Evolutionary conservation across 2,797 vertebrate species (phyloP), one percentile per base, ranked within the genome.

Genomic region (Pangasius krempfi): DNA sequence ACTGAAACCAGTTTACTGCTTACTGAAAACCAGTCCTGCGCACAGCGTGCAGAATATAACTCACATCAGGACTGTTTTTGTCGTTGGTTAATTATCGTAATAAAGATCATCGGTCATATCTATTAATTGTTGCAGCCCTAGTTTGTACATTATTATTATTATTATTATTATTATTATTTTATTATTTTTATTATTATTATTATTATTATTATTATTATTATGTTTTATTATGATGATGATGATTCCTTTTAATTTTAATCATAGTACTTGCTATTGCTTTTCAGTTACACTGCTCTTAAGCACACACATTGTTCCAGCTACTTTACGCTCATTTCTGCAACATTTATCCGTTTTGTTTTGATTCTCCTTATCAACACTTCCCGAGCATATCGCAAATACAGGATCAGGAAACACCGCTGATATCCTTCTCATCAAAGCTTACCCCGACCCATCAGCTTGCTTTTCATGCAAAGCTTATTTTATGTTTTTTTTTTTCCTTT

Each of bases 61-160:
- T 66, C 62, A 33, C 66, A 33, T 18, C 22, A 40, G 37, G 22
- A 37, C 16, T 72, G 33, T 5, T 73, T 73, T 73, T 73, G 4
- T 1, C 9, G n/a, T 16, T 37, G 33, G 33, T 20, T 37, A 20
- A 58, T 20, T 56, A 80, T 79, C 13, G 13, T 52, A 52, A 54
- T 80, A 56, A 56, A 79, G 50, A 30, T 56, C 10, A 0, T 54
- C 2, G 10, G 8, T 60, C 37, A 25, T 76, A 6, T 76, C 13
- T 18, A 78, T 52, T 50, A 25, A 37, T 58, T 81, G 79, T 58
- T 81, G 79, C 54, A 81, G 54, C 79, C 54, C 79, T 56, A 58
- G 52, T 58, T 86, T 87, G 10, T 87, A n/a, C 13, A 64, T 83
- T 56, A 81, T 60, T 83, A 54, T 80, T 80, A 54, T 52, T 16